Conservation (phyloP, 2,113 vertebrate species). For the Poeciliopsis turrubarensis region DNA sequence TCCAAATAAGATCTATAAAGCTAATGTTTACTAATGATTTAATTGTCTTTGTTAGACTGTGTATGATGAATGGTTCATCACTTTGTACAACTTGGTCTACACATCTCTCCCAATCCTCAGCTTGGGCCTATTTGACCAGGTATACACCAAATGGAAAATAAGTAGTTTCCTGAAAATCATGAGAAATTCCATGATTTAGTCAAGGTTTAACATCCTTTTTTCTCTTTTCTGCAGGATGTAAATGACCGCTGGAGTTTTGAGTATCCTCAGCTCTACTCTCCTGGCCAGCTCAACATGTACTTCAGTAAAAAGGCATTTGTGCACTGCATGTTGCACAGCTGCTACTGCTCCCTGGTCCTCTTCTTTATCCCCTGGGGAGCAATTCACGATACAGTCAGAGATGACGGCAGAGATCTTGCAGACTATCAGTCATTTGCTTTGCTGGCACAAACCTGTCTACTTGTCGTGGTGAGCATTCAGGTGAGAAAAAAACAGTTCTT, state of each 20-base stretch:
- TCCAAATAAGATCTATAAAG: neutral
- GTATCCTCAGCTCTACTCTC: constrained; percentile 89
- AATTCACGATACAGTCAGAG: constrained; percentile 83
- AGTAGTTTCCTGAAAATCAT: neutral
- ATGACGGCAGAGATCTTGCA: constrained; percentile 88
- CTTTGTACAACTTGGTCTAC: constrained; percentile 93
- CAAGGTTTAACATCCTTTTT: neutral
- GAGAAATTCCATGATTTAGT: neutral
- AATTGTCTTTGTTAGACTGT: constrained; percentile 82
- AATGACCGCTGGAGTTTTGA: constrained; percentile 90
- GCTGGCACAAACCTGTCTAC: constrained; percentile 88
- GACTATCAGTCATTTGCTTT: constrained; percentile 95
- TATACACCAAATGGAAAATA: constrained; percentile 50
- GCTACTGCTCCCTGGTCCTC: constrained; percentile 93
- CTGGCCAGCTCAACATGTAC: constrained; percentile 89
- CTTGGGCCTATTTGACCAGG: constrained; percentile 96
- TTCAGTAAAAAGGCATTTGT: constrained; percentile 90
- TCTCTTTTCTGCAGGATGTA: constrained; percentile 83
- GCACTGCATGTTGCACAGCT: constrained; percentile 86
- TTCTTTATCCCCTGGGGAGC: constrained; percentile 92
- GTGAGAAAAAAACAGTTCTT: constrained; percentile 59
- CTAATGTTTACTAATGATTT: neutral
- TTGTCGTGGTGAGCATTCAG: constrained; percentile 88
- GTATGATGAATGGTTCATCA: constrained; percentile 96
- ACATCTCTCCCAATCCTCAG: constrained; percentile 92